These are phyloP conservation scores for Agrenia bidenticulata DNA, from an alignment of 2,888 invertebrate genomes.

Conservation along the genomic window DNA sequence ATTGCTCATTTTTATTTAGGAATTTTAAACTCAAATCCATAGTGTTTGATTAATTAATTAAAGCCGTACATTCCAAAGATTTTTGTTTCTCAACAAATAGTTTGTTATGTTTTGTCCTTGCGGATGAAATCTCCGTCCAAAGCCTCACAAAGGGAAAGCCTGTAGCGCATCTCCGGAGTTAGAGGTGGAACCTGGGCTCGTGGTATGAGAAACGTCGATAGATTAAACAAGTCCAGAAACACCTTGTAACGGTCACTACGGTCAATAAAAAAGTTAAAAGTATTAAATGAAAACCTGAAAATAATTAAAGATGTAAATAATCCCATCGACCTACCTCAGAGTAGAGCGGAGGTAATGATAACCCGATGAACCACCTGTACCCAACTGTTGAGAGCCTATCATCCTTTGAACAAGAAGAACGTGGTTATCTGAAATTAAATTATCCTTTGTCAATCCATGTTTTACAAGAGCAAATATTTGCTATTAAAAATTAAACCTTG, in stretches of 20 bases:
- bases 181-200: slow-evolving; percentile 86
- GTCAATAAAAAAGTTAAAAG: not conserved
- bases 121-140: slow-evolving; percentile 32
- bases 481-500: not conserved
- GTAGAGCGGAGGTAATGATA: slow-evolving; percentile 97
- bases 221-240: slow-evolving; percentile 93
- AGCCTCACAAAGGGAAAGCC: slow-evolving; percentile 61
- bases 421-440: slow-evolving; percentile 89
- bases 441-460: not conserved
- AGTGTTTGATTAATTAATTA: too few relatives aligned
- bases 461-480: not conserved
- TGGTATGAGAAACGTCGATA: slow-evolving; percentile 94
- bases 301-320: slow-evolving; percentile 12
- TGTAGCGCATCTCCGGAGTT: slow-evolving; percentile 76
- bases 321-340: too few relatives aligned
- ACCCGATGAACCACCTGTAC: slow-evolving; percentile 97
- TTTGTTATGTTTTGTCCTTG: too few relatives aligned
- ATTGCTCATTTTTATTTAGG: too few relatives aligned
- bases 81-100: too few relatives aligned
- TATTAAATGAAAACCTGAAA: too few relatives aligned
- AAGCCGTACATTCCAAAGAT: too few relatives aligned
- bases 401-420: slow-evolving; percentile 98
- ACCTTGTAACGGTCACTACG: slow-evolving; percentile 97
- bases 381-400: slow-evolving; percentile 94
- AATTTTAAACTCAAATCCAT: too few relatives aligned